phyloP scores from a whole-genome alignment of 2,113 vertebrate genomes.

The Rhabdornis inornatus region DNA sequence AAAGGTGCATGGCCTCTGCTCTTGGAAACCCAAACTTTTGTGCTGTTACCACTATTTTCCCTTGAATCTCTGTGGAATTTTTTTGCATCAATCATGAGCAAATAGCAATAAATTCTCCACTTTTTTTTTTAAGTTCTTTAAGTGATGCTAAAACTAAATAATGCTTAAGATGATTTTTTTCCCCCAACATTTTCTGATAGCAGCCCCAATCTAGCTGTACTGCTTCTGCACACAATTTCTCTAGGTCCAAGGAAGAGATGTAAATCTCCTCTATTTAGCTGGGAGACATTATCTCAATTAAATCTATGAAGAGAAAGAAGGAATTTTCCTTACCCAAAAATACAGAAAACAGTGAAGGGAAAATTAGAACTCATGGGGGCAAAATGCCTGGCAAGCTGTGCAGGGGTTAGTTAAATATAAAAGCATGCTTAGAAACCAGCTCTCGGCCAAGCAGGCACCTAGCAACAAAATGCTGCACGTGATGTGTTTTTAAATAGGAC shows the following conservation, averaged over 20 bases:
- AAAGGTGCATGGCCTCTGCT: background rate
- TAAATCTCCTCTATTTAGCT: background rate
- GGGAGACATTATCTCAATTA: background rate
- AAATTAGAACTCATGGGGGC: background rate
- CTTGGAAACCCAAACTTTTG: background rate
- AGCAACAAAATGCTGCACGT: conserved; percentile 59
- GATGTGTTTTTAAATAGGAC: conserved; percentile 5
- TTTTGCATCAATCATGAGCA: background rate
- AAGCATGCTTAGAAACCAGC: conserved; percentile 20
- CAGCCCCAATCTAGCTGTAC: background rate
- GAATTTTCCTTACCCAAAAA: background rate
- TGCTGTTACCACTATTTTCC: background rate
- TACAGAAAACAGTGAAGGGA: background rate
- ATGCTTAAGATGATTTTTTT: background rate
- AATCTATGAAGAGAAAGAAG: background rate
- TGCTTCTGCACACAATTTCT: background rate
- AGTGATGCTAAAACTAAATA: background rate
- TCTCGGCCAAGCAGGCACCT: conserved; percentile 30
- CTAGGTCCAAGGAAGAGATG: background rate
- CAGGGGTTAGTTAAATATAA: conserved; percentile 46
- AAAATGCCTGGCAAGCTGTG: conserved; percentile 28
- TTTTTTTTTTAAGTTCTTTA: background rate
- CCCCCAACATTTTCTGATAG: background rate
- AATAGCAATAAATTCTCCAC: background rate
- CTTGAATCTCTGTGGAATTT: background rate